A percentile compares a stretch with the other conserved stretches of the same genome.
Conservation (phyloP, 64 coral and sea anemone species). For the Montipora capricornis region DNA sequence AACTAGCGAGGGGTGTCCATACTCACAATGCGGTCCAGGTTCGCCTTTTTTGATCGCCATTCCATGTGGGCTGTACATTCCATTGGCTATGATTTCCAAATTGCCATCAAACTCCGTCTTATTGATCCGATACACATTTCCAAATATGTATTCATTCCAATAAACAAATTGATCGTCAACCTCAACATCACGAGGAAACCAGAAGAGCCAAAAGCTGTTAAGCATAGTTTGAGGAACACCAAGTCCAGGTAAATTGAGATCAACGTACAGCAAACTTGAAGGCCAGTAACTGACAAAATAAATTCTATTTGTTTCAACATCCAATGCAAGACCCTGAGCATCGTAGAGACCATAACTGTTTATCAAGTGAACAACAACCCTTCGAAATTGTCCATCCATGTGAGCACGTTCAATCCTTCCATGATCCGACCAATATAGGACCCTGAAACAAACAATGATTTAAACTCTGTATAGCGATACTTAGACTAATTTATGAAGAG, state of each 20-base stretch:
- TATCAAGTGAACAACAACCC: background rate
- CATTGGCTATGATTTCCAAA: background rate
- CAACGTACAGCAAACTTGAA: background rate
- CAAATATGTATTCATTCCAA: background rate
- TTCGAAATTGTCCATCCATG: constrained; percentile 21
- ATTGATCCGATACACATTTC: background rate
- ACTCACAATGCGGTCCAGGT: background rate
- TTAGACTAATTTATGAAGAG: too few relatives aligned
- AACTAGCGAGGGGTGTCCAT: background rate
- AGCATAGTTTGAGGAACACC: background rate
- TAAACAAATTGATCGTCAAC: constrained; percentile 19
- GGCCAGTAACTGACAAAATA: constrained; percentile 2
- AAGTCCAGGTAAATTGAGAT: background rate
- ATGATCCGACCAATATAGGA: constrained; percentile 3
- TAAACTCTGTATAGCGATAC: background rate
- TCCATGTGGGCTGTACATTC: background rate
- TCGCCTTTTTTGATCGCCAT: constrained; percentile 3
- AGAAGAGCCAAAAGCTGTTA: background rate
- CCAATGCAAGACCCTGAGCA: constrained; percentile 24
- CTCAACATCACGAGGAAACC: background rate
- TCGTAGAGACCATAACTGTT: background rate
- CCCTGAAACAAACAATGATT: background rate
- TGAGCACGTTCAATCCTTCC: constrained; percentile 6
- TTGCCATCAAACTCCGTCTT: background rate
- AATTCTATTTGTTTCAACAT: constrained; percentile 27